Percentiles rank a stretch among this genome's conserved stretches.
phyloP scores from a whole-genome alignment of 1,140 invertebrate species.

The Danaus plexippus region DNA sequence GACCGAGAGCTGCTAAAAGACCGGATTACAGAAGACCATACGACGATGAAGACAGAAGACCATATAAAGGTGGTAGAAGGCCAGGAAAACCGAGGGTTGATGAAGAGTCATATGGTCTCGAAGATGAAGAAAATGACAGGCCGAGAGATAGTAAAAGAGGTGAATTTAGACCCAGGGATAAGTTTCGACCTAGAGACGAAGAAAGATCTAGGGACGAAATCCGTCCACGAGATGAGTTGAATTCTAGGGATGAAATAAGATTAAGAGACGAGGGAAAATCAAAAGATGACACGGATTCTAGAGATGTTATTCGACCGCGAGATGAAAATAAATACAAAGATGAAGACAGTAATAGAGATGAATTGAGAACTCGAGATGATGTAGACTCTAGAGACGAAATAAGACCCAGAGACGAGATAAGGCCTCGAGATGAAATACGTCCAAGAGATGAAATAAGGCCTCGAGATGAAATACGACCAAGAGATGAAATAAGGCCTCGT shows the following conservation, averaged over 20 bases:
- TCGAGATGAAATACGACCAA: conserved; percentile 26
- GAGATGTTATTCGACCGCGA: conserved; percentile 26
- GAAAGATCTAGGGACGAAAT: conserved; percentile 31
- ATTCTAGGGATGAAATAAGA: conserved; percentile 26
- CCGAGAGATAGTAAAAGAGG: conserved; percentile 33
- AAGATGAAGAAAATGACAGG: conserved; percentile 36
- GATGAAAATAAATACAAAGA: conserved; percentile 28
- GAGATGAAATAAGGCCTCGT: conserved; percentile 32
- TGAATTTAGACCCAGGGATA: conserved; percentile 27
- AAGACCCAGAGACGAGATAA: conserved; percentile 26
- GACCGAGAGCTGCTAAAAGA: conserved; percentile 38
- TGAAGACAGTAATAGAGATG: conserved; percentile 19
- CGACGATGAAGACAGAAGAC: conserved; percentile 55
- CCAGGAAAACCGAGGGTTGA: conserved; percentile 40
- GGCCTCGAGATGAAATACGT: conserved; percentile 32
- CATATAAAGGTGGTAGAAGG: conserved; percentile 43
- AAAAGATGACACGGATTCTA: conserved; percentile 14
- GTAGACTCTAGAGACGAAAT: conserved; percentile 28
- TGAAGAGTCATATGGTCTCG: conserved; percentile 34
- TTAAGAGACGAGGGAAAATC: conserved; percentile 24
- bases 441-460: conserved; percentile 32
- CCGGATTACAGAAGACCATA: conserved; percentile 37
- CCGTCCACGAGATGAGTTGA: conserved; percentile 28
- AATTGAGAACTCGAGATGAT: conserved; percentile 34
- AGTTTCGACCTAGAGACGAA: conserved; percentile 29